Conservation (phyloP, 2,888 invertebrate genomes). For the Oscheius myriophilus region DNA sequence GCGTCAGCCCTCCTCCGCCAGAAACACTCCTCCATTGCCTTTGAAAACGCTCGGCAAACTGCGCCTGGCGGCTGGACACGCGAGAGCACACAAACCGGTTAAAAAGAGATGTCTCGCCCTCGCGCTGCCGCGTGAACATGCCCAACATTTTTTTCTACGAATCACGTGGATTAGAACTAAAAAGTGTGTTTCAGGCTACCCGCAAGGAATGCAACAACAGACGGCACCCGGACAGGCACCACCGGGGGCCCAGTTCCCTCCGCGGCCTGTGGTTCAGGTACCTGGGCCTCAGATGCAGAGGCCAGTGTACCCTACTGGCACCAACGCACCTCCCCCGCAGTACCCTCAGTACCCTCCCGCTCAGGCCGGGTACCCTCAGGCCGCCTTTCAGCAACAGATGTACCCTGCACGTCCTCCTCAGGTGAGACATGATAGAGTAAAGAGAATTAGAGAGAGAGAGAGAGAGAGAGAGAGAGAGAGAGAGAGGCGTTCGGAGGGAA, state of each 20-base stretch:
- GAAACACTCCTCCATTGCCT: not conserved
- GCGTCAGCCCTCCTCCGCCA: not conserved
- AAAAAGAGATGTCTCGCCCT: conserved; percentile 3
- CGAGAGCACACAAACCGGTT: conserved; percentile 29
- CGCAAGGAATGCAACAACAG: conserved; percentile 22
- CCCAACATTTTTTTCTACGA: not conserved
- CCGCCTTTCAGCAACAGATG: conserved; percentile 13
- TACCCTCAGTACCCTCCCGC: conserved; percentile 14
- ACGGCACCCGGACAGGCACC: conserved; percentile 4
- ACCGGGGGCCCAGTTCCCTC: conserved; percentile 9
- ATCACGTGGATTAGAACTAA: not conserved
- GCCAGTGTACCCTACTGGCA: conserved; percentile 22
- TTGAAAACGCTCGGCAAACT: too few species aligned
- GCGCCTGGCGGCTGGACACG: not conserved
- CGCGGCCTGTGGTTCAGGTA: conserved; percentile 1
- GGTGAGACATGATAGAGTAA: too few species aligned
- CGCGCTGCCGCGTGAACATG: not conserved
- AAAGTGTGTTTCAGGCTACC: conserved; percentile 2
- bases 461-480: too few species aligned
- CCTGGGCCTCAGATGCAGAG: conserved; percentile 13
- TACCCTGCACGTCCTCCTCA: conserved; percentile 1
- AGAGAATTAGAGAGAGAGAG: too few species aligned
- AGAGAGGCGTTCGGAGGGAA: too few species aligned
- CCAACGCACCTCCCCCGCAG: conserved; percentile 3
- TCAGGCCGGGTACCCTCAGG: conserved; percentile 12